Evolutionary conservation across 2,113 vertebrate species (phyloP).

Genomic region (Terrapene triunguis): DNA sequence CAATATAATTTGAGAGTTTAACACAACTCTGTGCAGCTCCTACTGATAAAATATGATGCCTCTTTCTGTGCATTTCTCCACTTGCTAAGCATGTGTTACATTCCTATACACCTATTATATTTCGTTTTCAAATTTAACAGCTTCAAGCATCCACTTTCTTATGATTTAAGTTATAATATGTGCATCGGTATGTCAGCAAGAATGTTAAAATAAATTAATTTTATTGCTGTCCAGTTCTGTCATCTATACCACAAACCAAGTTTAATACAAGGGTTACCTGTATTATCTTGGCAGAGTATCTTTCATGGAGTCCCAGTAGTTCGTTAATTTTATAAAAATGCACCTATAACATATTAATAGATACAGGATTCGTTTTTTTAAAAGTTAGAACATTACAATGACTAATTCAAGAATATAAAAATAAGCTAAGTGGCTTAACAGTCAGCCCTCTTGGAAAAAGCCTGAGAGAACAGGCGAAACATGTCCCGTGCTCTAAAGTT

Average conservation of each 20-base stretch:
- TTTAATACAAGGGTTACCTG: background rate
- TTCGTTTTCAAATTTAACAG: background rate
- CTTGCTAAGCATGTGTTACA: background rate
- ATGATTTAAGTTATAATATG: background rate
- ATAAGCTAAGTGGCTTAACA: background rate
- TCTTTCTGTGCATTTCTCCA: background rate
- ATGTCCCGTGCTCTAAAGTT: background rate
- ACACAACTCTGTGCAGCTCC: background rate
- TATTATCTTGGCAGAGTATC: background rate
- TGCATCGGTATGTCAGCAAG: background rate
- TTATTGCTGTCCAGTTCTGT: background rate
- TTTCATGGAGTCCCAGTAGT: background rate
- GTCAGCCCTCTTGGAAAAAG: background rate
- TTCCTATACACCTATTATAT: background rate
- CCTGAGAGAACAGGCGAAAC: background rate
- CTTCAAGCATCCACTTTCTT: background rate
- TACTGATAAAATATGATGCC: background rate
- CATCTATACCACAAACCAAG: background rate
- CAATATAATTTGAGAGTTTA: background rate
- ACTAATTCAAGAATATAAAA: background rate
- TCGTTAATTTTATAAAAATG: background rate
- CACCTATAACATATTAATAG: background rate
- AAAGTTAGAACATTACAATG: background rate
- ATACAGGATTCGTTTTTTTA: rapidly evolving
- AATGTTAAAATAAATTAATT: background rate